Percentiles rank a stretch among this genome's conserved stretches.
Conservation (phyloP, 2,113 vertebrate species). For the Pangasianodon hypophthalmus region DNA sequence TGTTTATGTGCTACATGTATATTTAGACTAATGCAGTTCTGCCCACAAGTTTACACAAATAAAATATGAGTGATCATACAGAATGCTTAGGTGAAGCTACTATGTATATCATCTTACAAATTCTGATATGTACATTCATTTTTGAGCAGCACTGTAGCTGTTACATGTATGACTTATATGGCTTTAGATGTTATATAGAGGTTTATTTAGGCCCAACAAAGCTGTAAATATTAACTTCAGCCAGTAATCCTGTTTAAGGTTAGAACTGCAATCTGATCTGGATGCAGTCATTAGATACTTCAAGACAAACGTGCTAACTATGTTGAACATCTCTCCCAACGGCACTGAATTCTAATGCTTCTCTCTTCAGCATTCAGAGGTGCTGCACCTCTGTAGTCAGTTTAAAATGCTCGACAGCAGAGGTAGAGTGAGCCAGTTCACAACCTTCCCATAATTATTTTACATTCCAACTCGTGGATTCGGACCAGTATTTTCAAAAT, state of each 20-base stretch:
- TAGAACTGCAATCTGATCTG: neutral
- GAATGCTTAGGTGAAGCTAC: too few species aligned
- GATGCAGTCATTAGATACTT: neutral
- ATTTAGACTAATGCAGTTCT: neutral
- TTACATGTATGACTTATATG: neutral
- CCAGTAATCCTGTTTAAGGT: neutral
- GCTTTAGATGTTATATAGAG: neutral
- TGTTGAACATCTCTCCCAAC: neutral
- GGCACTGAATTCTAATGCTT: neutral
- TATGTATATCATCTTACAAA: too few species aligned
- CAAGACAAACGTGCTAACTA: neutral
- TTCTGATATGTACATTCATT: neutral
- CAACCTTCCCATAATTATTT: neutral
- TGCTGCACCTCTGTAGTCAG: neutral
- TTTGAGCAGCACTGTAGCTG: neutral
- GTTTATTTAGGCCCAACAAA: neutral
- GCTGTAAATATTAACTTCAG: neutral
- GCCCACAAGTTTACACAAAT: neutral
- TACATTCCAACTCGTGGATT: neutral
- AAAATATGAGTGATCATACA: too few species aligned
- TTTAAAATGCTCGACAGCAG: slow-evolving; percentile 2
- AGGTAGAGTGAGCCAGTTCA: neutral
- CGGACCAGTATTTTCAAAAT: neutral
- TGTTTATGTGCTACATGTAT: neutral
- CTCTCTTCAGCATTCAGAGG: neutral